These are phyloP conservation scores for Archips xylosteana DNA, from an alignment of 2,888 invertebrate species.

Conservation along the genomic window DNA sequence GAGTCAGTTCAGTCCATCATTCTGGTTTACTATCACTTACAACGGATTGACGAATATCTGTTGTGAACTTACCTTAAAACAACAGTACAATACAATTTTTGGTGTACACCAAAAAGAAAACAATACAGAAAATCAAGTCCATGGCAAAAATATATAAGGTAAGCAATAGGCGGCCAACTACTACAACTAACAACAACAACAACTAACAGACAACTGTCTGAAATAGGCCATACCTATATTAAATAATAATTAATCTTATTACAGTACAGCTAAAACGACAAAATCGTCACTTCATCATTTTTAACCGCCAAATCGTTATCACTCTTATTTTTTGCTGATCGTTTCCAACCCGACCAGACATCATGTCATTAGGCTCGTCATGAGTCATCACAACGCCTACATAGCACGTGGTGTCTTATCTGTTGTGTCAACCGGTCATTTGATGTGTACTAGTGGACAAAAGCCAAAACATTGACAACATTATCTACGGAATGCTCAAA, in stretches of 20 bases:
- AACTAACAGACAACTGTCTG: too few relatives aligned
- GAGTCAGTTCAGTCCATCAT: too few relatives aligned
- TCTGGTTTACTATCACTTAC: too few relatives aligned
- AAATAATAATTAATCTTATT: background rate
- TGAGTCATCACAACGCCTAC: constrained; percentile 36
- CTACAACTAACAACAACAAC: too few relatives aligned
- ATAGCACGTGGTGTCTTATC: constrained; percentile 43
- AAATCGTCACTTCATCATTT: constrained; percentile 21
- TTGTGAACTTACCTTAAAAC: too few relatives aligned
- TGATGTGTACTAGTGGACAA: constrained; percentile 37
- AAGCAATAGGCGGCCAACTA: too few relatives aligned
- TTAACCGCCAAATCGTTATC: constrained; percentile 20
- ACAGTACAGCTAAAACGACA: background rate
- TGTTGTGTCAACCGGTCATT: constrained; percentile 43
- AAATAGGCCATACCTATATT: too few relatives aligned
- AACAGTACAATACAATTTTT: too few relatives aligned
- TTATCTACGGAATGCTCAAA: constrained; percentile 11
- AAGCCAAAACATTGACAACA: constrained; percentile 29
- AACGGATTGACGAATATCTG: too few relatives aligned
- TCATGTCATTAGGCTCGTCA: constrained; percentile 16
- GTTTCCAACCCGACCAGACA: constrained; percentile 8
- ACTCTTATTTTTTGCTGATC: constrained; percentile 16
- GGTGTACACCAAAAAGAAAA: too few relatives aligned
- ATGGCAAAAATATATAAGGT: too few relatives aligned
- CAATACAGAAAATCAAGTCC: too few relatives aligned